These are phyloP conservation scores for Andrena marginata DNA, from an alignment of 2,888 invertebrate species.

Conservation along the genomic window DNA sequence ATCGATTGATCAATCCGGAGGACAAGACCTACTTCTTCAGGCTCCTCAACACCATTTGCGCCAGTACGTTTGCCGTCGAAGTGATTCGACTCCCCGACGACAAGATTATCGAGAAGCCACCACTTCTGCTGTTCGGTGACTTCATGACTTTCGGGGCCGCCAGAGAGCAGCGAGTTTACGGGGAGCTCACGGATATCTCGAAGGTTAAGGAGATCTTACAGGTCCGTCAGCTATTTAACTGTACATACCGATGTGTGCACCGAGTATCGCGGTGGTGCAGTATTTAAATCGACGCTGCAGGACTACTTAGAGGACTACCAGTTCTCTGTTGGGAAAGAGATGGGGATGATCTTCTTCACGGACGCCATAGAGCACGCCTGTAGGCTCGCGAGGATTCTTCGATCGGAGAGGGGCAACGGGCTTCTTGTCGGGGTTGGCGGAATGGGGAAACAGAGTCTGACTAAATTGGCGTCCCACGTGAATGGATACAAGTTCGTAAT, in stretches of 20 bases:
- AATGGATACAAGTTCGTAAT: slow-evolving; percentile 91
- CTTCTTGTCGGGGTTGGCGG: slow-evolving; percentile 96
- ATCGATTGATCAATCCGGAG: slow-evolving; percentile 92
- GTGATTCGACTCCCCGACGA: slow-evolving; percentile 87
- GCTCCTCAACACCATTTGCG: slow-evolving; percentile 89
- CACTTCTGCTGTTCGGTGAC: slow-evolving; percentile 93
- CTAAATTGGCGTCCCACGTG: slow-evolving; percentile 93
- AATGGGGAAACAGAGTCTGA: slow-evolving; percentile 95
- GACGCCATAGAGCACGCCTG: slow-evolving; percentile 96
- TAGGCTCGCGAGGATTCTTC: slow-evolving; percentile 93
- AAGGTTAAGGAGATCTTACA: slow-evolving; percentile 91
- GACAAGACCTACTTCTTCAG: slow-evolving; percentile 93
- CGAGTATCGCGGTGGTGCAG: not conserved
- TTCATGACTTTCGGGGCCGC: slow-evolving; percentile 92
- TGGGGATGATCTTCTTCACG: slow-evolving; percentile 94
- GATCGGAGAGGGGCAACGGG: slow-evolving; percentile 95
- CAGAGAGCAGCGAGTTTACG: slow-evolving; percentile 91
- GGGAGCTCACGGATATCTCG: slow-evolving; percentile 91
- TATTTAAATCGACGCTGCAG: slow-evolving; percentile 78
- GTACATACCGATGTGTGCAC: not conserved
- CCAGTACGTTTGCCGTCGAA: slow-evolving; percentile 88
- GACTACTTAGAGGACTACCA: slow-evolving; percentile 95
- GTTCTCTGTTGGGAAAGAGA: slow-evolving; percentile 90
- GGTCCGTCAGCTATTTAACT: slow-evolving; percentile 53
- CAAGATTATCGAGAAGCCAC: slow-evolving; percentile 88